phyloP scores from a whole-genome alignment of 2,888 invertebrate genomes.

The Andrena trimmerana region DNA sequence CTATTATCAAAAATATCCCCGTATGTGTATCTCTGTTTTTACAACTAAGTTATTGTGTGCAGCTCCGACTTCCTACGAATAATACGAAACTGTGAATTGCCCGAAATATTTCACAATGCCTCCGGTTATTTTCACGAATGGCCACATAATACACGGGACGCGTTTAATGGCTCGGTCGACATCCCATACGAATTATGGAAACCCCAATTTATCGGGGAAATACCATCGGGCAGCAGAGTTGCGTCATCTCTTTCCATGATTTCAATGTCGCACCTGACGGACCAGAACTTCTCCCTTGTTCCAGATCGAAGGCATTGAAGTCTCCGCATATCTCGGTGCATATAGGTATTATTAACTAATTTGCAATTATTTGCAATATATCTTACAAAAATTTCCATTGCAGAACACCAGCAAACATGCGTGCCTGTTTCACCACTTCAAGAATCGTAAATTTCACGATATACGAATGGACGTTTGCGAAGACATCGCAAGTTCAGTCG shows the following conservation, averaged over 20 bases:
- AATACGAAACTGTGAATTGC: neutral
- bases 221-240: constrained; percentile 12
- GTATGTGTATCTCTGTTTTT: neutral
- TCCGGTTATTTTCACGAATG: neutral
- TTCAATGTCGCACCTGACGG: constrained; percentile 29
- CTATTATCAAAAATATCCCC: no score
- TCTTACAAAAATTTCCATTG: neutral
- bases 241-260: constrained; percentile 16
- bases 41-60: neutral
- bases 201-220: constrained; percentile 13
- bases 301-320: constrained; percentile 25
- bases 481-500: no score
- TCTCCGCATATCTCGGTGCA: constrained; percentile 7
- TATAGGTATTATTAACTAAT: neutral
- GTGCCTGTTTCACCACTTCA: no score
- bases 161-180: neutral
- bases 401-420: neutral
- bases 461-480: no score
- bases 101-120: neutral
- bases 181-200: neutral
- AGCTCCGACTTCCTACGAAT: neutral
- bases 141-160: constrained; percentile 14
- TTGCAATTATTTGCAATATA: neutral
- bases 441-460: no score
- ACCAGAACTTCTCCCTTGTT: constrained; percentile 41